A percentile compares a stretch with the other conserved stretches of the same genome.
These are phyloP conservation scores for Portunus trituberculatus DNA, from an alignment of 1,140 invertebrate genomes.

Conservation along the genomic window DNA sequence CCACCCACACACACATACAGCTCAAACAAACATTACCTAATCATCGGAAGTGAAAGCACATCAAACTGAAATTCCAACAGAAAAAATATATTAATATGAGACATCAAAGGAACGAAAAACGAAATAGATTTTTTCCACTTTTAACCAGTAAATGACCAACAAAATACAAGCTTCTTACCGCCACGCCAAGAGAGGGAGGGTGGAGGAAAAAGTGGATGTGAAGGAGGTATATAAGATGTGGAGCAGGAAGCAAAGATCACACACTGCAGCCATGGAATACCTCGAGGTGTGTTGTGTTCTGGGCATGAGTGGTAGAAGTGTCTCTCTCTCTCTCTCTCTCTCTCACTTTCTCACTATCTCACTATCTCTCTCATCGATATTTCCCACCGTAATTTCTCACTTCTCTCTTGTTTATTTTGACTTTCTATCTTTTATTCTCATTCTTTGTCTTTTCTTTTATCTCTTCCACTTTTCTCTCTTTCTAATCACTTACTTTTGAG, in stretches of 20 bases:
- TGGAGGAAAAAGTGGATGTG: neutral
- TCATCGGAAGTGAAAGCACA: neutral
- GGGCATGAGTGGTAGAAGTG: neutral
- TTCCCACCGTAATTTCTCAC: too few relatives aligned
- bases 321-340: neutral
- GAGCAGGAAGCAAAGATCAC: neutral
- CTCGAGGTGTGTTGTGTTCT: neutral
- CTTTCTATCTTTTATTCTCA: neutral
- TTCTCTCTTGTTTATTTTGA: neutral
- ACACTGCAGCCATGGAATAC: neutral
- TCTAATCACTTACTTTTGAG: neutral
- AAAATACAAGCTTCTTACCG: neutral
- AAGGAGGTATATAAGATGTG: constrained; percentile 3
- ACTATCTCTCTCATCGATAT: neutral
- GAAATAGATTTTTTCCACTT: neutral
- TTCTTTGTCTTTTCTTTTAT: neutral
- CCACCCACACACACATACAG: constrained; percentile 33
- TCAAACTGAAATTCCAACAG: neutral
- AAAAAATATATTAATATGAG: neutral
- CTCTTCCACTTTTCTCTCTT: neutral
- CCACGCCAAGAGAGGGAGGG: neutral
- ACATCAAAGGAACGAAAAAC: neutral
- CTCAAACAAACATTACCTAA: neutral
- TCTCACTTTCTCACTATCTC: constrained; percentile 40
- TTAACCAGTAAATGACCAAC: neutral